Base-by-base conservation (phyloP, 1,140 invertebrate species). In the Stratiolaelaps scimitus region DNA sequence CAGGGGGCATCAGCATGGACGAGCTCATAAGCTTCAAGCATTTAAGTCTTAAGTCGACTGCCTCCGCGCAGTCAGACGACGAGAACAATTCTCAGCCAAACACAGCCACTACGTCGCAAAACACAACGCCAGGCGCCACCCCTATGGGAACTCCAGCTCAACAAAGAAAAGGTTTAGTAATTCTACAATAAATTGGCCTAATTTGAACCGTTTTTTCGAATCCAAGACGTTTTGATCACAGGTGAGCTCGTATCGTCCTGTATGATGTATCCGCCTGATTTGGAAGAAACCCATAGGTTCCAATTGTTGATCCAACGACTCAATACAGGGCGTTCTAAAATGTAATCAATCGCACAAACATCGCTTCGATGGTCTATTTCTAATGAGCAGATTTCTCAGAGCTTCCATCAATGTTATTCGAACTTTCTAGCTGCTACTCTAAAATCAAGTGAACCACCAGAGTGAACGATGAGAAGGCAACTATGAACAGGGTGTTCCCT, bases 1-100 rank as follows among this genome's bases (percentile, higher is more conserved):
- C 15, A 1, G 34, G 13, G 23, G 34, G 26, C 15, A 60, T 26
- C 53, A 60, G 53, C 53, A 60, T 60, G 53, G 53, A 60, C 10
- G 53, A 60, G 23, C 53, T 60, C 1, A 17, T 60, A 1, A 60
- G 53, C 20, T 60, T 60, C 53, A 60, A 60, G 53, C 53, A 60
- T 60, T 34, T 60, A 23, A 34, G 17, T 4, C 20, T 60, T 26
- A 60, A 60, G 53, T 60, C 53, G 53, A 40, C 34, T 40, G 34
- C 34, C 34, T 40, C 34, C 34, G 26, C 53, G 17, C 53, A 60
- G 26, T 60, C 53, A 13, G 53, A 60, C 53, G 53, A 60, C 34
- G 53, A 60, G 26, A 34, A 26, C 17, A 34, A 26, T 5, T 60
- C 53, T 19, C 53, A 60, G 53, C 53, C 53, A 23, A 60, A 60